Conservation (phyloP, 2,797 vertebrate species). For the Schizothorax lantsangensis region DNA sequence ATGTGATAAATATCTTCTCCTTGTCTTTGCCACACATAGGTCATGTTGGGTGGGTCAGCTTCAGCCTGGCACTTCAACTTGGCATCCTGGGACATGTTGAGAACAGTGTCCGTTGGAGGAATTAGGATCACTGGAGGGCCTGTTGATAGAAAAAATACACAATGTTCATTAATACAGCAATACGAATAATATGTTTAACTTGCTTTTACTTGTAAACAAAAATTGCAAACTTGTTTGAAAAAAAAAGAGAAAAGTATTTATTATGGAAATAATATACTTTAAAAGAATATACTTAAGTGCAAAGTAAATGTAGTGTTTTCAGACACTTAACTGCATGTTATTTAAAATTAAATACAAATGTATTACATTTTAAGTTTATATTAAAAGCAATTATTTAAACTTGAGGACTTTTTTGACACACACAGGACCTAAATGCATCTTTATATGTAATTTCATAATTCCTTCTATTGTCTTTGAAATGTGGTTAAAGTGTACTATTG, state of each 20-base stretch:
- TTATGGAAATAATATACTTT: not conserved
- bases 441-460: not conserved
- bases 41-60: conserved; percentile 93
- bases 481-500: not conserved
- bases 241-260: not conserved
- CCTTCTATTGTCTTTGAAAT: not conserved
- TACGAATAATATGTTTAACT: not conserved
- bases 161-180: not conserved
- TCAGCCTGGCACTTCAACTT: conserved; percentile 87
- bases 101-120: conserved; percentile 82
- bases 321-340: not conserved
- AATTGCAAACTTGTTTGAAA: not conserved
- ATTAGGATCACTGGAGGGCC: conserved; percentile 89
- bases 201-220: not conserved
- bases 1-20: conserved; percentile 88
- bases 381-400: not conserved
- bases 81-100: conserved; percentile 90
- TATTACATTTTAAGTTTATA: not conserved
- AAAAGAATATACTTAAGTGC: not conserved
- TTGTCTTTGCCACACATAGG: conserved; percentile 90
- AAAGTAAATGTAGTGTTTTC: not conserved
- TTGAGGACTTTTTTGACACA: not conserved
- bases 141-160: conserved; percentile 58
- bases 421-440: not conserved
- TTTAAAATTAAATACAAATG: not conserved